phyloP scores from a whole-genome alignment of 2,888 invertebrate genomes.

The Phyllotreta striolata region DNA sequence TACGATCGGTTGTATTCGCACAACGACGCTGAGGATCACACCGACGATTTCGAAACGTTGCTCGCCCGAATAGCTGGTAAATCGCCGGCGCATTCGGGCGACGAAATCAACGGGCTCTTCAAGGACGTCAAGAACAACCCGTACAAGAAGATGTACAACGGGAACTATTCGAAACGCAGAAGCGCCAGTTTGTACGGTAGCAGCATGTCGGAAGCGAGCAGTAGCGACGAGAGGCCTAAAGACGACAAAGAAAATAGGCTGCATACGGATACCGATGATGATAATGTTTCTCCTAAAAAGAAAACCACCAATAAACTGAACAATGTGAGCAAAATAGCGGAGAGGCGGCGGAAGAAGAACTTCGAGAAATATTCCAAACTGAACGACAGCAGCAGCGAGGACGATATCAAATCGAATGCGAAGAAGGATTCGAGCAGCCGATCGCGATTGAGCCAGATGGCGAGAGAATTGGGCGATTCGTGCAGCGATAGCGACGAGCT shows the following conservation, averaged over 20 bases:
- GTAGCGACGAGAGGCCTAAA: slow-evolving; percentile 59
- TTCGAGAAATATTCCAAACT: slow-evolving; percentile 47
- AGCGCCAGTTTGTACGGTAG: slow-evolving; percentile 72
- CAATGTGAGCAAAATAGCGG: slow-evolving; percentile 43
- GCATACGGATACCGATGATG: slow-evolving; percentile 63
- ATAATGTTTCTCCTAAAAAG: slow-evolving; percentile 61
- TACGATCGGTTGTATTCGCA: slow-evolving; percentile 89
- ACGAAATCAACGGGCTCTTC: slow-evolving; percentile 73
- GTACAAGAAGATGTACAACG: slow-evolving; percentile 80
- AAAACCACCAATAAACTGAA: slow-evolving; percentile 48
- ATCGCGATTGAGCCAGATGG: slow-evolving; percentile 75
- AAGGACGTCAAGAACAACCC: slow-evolving; percentile 69
- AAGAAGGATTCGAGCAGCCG: slow-evolving; percentile 62
- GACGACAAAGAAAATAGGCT: slow-evolving; percentile 63
- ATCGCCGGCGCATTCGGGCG: slow-evolving; percentile 63
- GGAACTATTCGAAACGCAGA: slow-evolving; percentile 70
- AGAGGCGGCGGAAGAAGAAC: slow-evolving; percentile 54
- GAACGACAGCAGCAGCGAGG: slow-evolving; percentile 70
- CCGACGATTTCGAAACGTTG: slow-evolving; percentile 72
- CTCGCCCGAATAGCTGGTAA: slow-evolving; percentile 75
- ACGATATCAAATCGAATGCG: slow-evolving; percentile 63
- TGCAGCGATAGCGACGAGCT: slow-evolving; percentile 84
- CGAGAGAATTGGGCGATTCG: slow-evolving; percentile 75
- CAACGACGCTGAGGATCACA: slow-evolving; percentile 70
- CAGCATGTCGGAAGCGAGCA: slow-evolving; percentile 66